A percentile compares a stretch with the other conserved stretches of the same genome.
Conservation (phyloP, 2,113 vertebrate genomes). For the Tor tambroides region DNA sequence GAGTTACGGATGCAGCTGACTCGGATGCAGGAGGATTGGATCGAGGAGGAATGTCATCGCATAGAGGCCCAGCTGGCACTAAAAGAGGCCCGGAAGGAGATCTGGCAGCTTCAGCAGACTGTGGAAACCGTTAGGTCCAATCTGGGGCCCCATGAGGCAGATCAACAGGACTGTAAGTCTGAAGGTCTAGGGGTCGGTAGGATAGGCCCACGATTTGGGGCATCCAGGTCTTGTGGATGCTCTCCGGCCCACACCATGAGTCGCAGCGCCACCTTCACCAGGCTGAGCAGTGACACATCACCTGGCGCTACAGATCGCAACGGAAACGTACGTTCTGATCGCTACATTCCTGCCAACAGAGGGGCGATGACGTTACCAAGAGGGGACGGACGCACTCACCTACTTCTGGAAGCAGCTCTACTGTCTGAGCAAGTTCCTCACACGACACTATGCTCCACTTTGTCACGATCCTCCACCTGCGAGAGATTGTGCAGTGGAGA, state of each 20-base stretch:
- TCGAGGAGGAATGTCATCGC: conserved; percentile 96
- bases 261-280: conserved; percentile 86
- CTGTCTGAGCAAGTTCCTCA: conserved; percentile 74
- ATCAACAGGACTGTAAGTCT: conserved; percentile 87
- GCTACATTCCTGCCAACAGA: conserved; percentile 51
- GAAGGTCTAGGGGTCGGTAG: conserved; percentile 81
- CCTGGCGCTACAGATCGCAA: conserved; percentile 75
- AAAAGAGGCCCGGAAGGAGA: conserved; percentile 94
- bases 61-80: conserved; percentile 95
- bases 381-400: conserved; percentile 77
- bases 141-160: conserved; percentile 77
- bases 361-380: conserved; percentile 71
- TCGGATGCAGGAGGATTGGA: conserved; percentile 98
- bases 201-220: conserved; percentile 70
- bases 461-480: conserved; percentile 80
- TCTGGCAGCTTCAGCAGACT: conserved; percentile 91
- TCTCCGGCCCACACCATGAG: conserved; percentile 90
- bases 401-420: conserved; percentile 80
- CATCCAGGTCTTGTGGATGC: conserved; percentile 84
- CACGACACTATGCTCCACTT: conserved; percentile 59
- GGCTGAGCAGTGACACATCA: conserved; percentile 84
- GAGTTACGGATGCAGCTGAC: conserved; percentile 89
- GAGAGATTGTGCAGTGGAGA: conserved; percentile 80
- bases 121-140: conserved; percentile 89
- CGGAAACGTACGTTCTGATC: conserved; percentile 65